A percentile compares a stretch with the other conserved stretches of the same genome.
Evolutionary conservation across 2,888 invertebrate genomes (phyloP).

Genomic region (Acanthoscelides obtectus): DNA sequence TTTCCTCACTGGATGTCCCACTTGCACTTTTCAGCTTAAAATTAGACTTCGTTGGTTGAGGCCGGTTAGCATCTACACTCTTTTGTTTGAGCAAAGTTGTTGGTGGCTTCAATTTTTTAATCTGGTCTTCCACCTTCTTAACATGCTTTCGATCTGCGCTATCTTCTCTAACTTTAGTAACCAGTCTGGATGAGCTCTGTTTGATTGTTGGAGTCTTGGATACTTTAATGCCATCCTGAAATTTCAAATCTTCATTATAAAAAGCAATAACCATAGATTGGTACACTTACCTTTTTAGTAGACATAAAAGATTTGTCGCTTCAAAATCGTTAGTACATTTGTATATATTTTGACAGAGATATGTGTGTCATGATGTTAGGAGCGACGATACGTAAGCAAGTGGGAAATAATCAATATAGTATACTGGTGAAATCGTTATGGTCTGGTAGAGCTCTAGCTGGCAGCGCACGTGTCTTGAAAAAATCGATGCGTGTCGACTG

Average conservation of each 20-base stretch:
- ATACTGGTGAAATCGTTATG: slow-evolving; percentile 16
- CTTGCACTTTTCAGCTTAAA: background rate
- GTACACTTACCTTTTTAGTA: slow-evolving; percentile 29
- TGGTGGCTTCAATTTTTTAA: slow-evolving; percentile 5
- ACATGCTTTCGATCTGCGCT: slow-evolving; percentile 17
- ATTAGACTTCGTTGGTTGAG: background rate
- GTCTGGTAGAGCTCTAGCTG: slow-evolving; percentile 11
- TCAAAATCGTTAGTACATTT: slow-evolving; percentile 8
- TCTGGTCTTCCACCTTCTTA: slow-evolving; percentile 16
- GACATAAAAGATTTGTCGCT: slow-evolving; percentile 25
- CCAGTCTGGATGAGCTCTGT: slow-evolving; percentile 12
- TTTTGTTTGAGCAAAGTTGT: background rate
- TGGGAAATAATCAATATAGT: slow-evolving; percentile 34
- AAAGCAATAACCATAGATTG: background rate
- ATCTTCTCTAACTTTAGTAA: slow-evolving; percentile 15
- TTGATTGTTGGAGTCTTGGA: slow-evolving; percentile 9
- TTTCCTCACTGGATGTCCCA: background rate
- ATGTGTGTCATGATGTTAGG: slow-evolving; percentile 31
- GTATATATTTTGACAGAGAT: slow-evolving; percentile 23
- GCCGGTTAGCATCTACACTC: background rate
- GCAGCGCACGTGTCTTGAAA: background rate
- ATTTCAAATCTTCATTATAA: slow-evolving; percentile 1
- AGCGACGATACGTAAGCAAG: slow-evolving; percentile 24
- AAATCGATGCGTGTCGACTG: background rate
- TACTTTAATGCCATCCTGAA: slow-evolving; percentile 22